Conservation (phyloP, 2,888 invertebrate genomes). For the Drosophila hamatofila region DNA sequence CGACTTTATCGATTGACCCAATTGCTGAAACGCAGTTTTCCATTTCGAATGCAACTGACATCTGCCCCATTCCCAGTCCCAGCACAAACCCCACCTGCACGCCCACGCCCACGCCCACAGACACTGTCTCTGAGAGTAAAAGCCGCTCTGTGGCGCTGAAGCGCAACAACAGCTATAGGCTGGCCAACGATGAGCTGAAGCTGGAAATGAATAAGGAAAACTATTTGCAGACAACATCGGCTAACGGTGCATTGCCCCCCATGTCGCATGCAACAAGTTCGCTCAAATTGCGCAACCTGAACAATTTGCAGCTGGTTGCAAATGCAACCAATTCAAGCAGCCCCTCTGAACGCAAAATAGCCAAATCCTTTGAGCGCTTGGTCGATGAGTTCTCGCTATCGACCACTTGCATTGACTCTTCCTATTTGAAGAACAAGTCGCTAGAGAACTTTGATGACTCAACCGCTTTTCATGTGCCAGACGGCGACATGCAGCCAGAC, state of each 20-base stretch:
- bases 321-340: slow-evolving; percentile 2
- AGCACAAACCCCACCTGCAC: neutral
- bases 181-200: slow-evolving; percentile 88
- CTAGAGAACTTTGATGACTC: slow-evolving; percentile 85
- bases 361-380: slow-evolving; percentile 86
- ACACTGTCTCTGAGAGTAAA: slow-evolving; percentile 21
- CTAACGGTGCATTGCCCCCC: slow-evolving; percentile 68
- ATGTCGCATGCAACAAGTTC: slow-evolving; percentile 73
- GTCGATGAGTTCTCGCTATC: slow-evolving; percentile 85
- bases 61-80: slow-evolving; percentile 16
- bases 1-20: slow-evolving; percentile 81
- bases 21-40: slow-evolving; percentile 77
- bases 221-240: slow-evolving; percentile 32
- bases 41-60: slow-evolving; percentile 61
- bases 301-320: slow-evolving; percentile 30
- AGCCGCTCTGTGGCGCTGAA: slow-evolving; percentile 86
- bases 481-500: slow-evolving; percentile 40
- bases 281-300: slow-evolving; percentile 61
- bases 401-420: slow-evolving; percentile 82
- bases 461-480: slow-evolving; percentile 60
- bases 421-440: slow-evolving; percentile 84
- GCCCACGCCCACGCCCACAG: neutral
- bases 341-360: slow-evolving; percentile 87
- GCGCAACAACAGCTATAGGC: slow-evolving; percentile 93
- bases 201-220: slow-evolving; percentile 86